These are phyloP conservation scores for Isurus oxyrinchus DNA, from an alignment of 2,113 vertebrate species.

Conservation along the genomic window DNA sequence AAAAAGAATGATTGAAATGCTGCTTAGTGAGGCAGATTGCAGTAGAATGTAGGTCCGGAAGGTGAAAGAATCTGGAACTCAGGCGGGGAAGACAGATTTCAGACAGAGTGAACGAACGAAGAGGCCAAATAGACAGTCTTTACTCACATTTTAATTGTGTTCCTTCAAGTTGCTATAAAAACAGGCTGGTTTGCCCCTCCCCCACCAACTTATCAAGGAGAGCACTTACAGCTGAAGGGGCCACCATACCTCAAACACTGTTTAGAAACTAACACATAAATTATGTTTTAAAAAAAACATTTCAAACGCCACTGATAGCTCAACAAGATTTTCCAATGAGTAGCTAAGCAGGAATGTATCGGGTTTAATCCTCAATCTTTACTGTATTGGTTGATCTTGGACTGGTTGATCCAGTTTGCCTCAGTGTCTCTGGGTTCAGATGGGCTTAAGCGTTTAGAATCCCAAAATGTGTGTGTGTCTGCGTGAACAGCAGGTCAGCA, in stretches of 20 bases:
- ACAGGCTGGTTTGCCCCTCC: background rate
- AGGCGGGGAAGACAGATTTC: background rate
- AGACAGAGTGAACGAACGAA: background rate
- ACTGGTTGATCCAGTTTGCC: background rate
- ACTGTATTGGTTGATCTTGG: background rate
- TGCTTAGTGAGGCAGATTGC: background rate
- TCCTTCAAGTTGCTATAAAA: background rate
- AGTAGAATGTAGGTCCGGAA: background rate
- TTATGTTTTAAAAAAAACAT: background rate
- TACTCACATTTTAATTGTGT: background rate
- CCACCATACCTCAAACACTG: background rate
- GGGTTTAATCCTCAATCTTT: background rate
- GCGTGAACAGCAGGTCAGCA: background rate
- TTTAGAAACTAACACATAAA: background rate
- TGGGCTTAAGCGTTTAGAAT: background rate
- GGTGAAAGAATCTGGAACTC: background rate
- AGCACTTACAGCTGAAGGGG: background rate
- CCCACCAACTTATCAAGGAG: background rate
- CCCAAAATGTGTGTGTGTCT: background rate
- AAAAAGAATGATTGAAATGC: background rate
- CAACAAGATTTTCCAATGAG: background rate
- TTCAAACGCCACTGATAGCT: background rate
- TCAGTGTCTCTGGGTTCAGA: background rate
- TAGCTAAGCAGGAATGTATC: background rate
- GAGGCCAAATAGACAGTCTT: background rate